Base-by-base conservation (phyloP, 2,113 vertebrate species). In the Maccullochella peelii region DNA sequence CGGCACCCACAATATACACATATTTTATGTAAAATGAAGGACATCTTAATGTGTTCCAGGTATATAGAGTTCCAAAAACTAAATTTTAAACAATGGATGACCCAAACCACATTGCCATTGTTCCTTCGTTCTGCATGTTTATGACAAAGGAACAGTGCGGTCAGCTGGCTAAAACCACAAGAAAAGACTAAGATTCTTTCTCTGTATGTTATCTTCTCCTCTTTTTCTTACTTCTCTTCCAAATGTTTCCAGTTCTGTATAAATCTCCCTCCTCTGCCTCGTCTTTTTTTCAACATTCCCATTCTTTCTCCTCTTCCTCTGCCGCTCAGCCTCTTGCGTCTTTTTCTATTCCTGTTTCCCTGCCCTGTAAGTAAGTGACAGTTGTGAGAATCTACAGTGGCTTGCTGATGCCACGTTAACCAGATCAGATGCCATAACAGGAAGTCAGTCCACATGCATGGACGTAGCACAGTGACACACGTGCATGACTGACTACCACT, bases 381-480 rank as follows among this genome's bases (percentile, higher is more conserved):
- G 81, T 77, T 71, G 83, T 86, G 78, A 79, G 86, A 61, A 75
- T 72, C 79, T 77, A 23, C 79, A 21, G 84, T 49, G 82, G 68
- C 72, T 62, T 11, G 79, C 75, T 66, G 81, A 77, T 91, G 93
- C 89, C 88, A 91, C 80, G 86, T 89, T 93, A 84, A 74, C 89
- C 86, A 88, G 90, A 91, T 93, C 88, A 72, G 73, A 93, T 91
- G 89, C 90, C 85, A 80, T 77, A 85, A 92, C 92, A 94, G 94
- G 89, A 94, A 93, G 71, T 90, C 20, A 0, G 80, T 79, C 79
- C 77, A 47, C 86, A 82, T 80, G 80, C 77, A 81, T 36, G 76
- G 83, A 89, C 50, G 68, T 42, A 65, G 77, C 38, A 6, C 61
- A 55, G 77, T 82, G 88, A 87, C 89, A 86, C 86, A 50, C 81